Conservation (phyloP, 2,113 vertebrate species). For the Andinoacara biseriatus region DNA sequence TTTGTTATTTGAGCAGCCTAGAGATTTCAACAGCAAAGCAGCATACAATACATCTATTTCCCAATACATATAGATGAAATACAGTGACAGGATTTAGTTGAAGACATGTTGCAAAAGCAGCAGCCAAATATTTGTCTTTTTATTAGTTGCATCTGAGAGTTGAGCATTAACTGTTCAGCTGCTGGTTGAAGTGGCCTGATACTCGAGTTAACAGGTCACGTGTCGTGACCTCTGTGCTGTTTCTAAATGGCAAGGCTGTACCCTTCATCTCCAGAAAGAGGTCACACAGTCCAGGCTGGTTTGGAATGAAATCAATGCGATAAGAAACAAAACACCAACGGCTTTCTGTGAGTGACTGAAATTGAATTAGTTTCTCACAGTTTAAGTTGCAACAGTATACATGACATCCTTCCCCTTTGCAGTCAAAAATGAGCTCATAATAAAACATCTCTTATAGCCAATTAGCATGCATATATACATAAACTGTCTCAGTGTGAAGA, state of each 20-base stretch:
- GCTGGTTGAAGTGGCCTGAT: constrained; percentile 13
- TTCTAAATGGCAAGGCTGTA: background rate
- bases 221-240: background rate
- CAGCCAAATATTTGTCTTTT: constrained; percentile 58
- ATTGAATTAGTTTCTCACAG: too few species aligned
- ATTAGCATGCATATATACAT: too few species aligned
- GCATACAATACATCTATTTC: background rate
- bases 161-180: constrained; percentile 19
- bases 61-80: background rate
- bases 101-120: constrained; percentile 45
- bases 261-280: background rate
- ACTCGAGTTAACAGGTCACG: background rate
- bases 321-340: background rate
- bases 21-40: constrained; percentile 16
- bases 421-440: background rate
- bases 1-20: background rate
- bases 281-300: background rate
- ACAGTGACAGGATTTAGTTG: background rate
- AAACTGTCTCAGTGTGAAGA: background rate
- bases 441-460: background rate
- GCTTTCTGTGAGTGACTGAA: background rate
- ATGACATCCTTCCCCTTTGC: background rate
- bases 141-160: constrained; percentile 6
- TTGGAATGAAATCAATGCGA: background rate
- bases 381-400: background rate